Base-by-base conservation (phyloP, 2,888 invertebrate species). In the Melanophora roralis region DNA sequence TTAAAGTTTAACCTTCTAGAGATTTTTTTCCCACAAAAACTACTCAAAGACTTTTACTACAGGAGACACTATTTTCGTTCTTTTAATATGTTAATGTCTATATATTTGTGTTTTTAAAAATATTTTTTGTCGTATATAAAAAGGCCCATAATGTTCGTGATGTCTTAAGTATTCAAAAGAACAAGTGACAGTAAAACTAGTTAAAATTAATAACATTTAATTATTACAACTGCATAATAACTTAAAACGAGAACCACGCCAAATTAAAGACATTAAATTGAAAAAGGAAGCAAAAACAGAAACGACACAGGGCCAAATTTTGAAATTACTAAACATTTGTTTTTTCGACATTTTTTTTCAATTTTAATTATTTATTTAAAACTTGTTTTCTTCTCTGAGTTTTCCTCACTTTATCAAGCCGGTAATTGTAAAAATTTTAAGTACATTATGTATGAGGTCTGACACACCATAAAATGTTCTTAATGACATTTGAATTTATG, bases 171-270 rank as follows among this genome's bases (percentile, higher is more conserved):
- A 67, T 67, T 74, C 51, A 74, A 49, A 57, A 68, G 80, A 62
- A 72, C 62, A 72, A 72, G 72, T 80, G 72, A 80, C 80, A 80
- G 76, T 80, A 76, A 76, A 80, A 80, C n/a, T 80, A 76, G 76
- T 80, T 76, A 76, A 80, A 80, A 80, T 80, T 80, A 80, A 80
- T 80, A 76, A 80, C 80, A 80, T 80, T 80, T 80, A 80, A 80
- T 76, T 76, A 80, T 64, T 67, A 74, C 65, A 80, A 62, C 73
- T 64, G 73, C 64, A 73, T 71, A 60, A 57, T 21, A 55, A 53
- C 32, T n/a, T 57, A 4, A 53, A 38, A 57, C n/a, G 27, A 34
- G 62, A 14, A 51, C 45, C 51, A 34, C 32, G 23, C 40, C 57
- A 59, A 59, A 32, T 47, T 65, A 9, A 45, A 49, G 55, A 49